phyloP scores from a whole-genome alignment of 2,113 vertebrate species.

The Pelobates fuscus region DNA sequence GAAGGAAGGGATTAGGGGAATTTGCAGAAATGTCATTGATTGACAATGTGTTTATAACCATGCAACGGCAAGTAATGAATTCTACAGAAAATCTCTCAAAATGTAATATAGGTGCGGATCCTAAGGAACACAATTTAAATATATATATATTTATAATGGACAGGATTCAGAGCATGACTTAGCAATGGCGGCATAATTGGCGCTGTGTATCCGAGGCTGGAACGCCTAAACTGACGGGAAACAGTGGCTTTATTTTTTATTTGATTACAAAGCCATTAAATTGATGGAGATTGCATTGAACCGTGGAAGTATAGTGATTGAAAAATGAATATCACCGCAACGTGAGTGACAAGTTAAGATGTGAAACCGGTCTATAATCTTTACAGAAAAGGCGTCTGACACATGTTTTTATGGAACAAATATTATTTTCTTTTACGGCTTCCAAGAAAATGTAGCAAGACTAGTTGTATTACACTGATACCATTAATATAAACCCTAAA shows the following conservation, averaged over 20 bases:
- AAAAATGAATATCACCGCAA: too few relatives aligned
- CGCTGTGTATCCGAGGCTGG: neutral
- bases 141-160: neutral
- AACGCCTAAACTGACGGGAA: neutral
- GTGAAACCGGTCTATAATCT: too few relatives aligned
- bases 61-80: neutral
- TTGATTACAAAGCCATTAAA: neutral
- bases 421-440: too few relatives aligned
- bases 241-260: neutral
- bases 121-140: neutral
- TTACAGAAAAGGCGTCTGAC: too few relatives aligned
- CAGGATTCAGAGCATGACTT: neutral
- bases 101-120: neutral
- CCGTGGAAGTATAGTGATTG: too few relatives aligned
- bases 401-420: too few relatives aligned
- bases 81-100: neutral
- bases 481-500: too few relatives aligned
- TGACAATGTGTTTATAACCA: slow-evolving; percentile 34
- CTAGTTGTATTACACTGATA: too few relatives aligned
- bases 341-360: too few relatives aligned
- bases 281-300: too few relatives aligned
- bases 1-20: slow-evolving; percentile 30
- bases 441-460: too few relatives aligned
- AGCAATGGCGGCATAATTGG: neutral
- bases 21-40: slow-evolving; percentile 39